Conservation (phyloP, 2,888 invertebrate species). For the Apomyelois bistriatella region DNA sequence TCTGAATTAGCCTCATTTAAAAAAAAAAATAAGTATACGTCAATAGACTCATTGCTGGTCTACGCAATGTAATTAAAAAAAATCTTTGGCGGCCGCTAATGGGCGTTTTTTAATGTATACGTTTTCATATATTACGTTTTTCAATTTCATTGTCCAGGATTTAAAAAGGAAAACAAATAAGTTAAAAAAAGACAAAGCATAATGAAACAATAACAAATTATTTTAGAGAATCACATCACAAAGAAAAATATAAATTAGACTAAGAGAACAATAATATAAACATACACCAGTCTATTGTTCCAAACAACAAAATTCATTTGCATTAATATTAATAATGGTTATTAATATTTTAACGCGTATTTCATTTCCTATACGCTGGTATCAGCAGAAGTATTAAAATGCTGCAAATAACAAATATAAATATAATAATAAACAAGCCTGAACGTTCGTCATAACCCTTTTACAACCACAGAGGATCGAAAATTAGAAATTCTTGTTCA, state of each 20-base stretch:
- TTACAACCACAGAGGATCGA: conserved; percentile 16
- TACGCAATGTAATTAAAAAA: too few relatives aligned
- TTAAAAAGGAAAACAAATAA: too few relatives aligned
- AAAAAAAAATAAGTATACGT: too few relatives aligned
- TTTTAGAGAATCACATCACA: background rate
- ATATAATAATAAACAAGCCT: too few relatives aligned
- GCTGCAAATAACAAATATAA: conserved; percentile 7
- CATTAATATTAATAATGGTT: conserved; percentile 2
- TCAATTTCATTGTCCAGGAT: too few relatives aligned
- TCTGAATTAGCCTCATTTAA: too few relatives aligned
- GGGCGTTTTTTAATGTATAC: too few relatives aligned
- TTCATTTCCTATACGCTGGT: conserved; percentile 3
- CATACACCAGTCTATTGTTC: background rate
- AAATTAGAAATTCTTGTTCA: conserved; percentile 35
- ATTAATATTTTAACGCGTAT: conserved; percentile 5
- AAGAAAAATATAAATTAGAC: conserved; percentile 1
- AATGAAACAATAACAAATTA: background rate
- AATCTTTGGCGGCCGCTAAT: too few relatives aligned
- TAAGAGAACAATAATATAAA: background rate
- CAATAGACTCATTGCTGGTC: too few relatives aligned
- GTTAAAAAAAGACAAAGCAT: too few relatives aligned
- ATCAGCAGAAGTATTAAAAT: conserved; percentile 5
- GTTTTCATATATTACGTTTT: too few relatives aligned
- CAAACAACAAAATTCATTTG: conserved; percentile 5
- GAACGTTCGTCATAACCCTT: conserved; percentile 7